A percentile compares a stretch with the other conserved stretches of the same genome.
Evolutionary conservation across 2,113 vertebrate species (phyloP).

Genomic region (Apteryx mantelli): DNA sequence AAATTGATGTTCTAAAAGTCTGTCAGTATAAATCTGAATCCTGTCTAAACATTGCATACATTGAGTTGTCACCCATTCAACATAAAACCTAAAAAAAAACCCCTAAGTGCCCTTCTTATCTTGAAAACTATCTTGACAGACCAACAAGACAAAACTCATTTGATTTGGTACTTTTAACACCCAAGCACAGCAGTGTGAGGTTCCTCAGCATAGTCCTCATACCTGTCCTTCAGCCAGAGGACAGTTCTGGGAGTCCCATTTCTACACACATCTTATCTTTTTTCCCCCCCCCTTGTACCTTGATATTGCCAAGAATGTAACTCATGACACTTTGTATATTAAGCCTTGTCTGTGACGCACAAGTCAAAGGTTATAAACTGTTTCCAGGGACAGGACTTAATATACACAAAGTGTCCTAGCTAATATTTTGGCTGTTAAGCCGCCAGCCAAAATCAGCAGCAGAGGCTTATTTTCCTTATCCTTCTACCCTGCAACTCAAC

Average conservation of each 20-base stretch:
- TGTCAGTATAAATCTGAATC: not conserved
- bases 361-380: not conserved
- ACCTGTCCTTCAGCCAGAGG: not conserved
- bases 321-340: not conserved
- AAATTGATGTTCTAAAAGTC: not conserved
- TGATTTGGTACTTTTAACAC: not conserved
- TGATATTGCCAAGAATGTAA: not conserved
- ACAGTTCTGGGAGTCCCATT: not conserved
- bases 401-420: not conserved
- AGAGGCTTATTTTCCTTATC: not conserved
- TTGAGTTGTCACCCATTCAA: not conserved
- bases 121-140: not conserved
- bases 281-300: not conserved
- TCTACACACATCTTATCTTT: not conserved
- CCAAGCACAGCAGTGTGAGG: accelerated
- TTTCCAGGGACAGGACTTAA: not conserved
- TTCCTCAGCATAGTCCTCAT: not conserved
- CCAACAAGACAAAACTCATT: not conserved
- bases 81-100: not conserved
- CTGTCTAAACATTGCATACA: not conserved
- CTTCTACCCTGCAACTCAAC: not conserved
- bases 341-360: not conserved
- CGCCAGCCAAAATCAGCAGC: not conserved
- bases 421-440: not conserved
- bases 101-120: not conserved